Percentiles rank a stretch among this genome's conserved stretches.
phyloP scores from a whole-genome alignment of 2,113 vertebrate species.

The Ancistrus triradiatus region DNA sequence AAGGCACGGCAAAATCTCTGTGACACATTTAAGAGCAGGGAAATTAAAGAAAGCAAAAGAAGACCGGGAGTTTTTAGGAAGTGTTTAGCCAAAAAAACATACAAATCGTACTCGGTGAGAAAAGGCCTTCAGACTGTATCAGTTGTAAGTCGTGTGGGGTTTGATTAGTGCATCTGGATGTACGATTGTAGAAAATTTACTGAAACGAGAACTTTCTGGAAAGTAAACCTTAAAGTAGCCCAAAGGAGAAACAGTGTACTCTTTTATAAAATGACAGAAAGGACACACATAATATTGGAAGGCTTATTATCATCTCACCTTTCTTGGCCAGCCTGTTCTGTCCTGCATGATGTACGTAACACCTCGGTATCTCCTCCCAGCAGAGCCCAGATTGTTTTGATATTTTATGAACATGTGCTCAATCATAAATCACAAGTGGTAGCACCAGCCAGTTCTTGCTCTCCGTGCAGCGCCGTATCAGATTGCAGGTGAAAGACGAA shows the following conservation, averaged over 20 bases:
- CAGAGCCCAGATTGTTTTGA: conserved; percentile 76
- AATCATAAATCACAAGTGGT: conserved; percentile 73
- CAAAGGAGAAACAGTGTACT: not conserved
- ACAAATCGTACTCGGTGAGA: too few relatives aligned
- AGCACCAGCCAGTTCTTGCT: conserved; percentile 52
- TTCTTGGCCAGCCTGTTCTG: conserved; percentile 57
- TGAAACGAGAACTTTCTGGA: not conserved
- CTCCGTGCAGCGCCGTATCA: conserved; percentile 57
- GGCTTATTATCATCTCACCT: conserved; percentile 1
- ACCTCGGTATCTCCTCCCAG: conserved; percentile 62
- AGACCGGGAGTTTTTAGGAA: too few relatives aligned
- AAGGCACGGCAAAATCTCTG: too few relatives aligned
- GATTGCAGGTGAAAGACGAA: conserved; percentile 69
- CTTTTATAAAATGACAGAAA: conserved; percentile 25
- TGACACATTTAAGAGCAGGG: too few relatives aligned
- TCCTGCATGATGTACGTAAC: conserved; percentile 71
- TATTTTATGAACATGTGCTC: conserved; percentile 77
- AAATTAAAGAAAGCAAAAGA: too few relatives aligned
- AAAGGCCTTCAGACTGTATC: too few relatives aligned
- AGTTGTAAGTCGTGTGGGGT: too few relatives aligned
- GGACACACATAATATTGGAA: not conserved
- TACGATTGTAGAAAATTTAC: too few relatives aligned
- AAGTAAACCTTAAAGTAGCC: too few relatives aligned
- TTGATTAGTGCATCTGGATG: too few relatives aligned
- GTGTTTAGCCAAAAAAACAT: too few relatives aligned